A percentile compares a stretch with the other conserved stretches of the same genome.
These are phyloP conservation scores for Notodonta ziczac DNA, from an alignment of 2,888 invertebrate species.

Conservation along the genomic window DNA sequence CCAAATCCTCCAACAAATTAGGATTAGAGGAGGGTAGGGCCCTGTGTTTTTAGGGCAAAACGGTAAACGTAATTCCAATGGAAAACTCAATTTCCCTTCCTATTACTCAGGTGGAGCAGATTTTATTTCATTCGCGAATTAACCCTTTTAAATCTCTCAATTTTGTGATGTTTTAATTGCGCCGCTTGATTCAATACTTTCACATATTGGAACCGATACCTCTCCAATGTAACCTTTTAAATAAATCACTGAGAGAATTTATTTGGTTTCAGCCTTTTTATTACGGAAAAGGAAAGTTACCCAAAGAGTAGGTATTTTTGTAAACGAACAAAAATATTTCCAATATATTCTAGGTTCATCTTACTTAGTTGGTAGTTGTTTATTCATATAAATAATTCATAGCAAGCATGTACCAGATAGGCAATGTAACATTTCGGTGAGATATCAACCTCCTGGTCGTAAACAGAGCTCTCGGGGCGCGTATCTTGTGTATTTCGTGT, in stretches of 20 bases:
- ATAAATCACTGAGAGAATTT: background rate
- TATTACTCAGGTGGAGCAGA: constrained; percentile 44
- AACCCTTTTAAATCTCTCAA: constrained; percentile 30
- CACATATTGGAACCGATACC: constrained; percentile 7
- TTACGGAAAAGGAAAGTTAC: too few species aligned
- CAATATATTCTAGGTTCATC: background rate
- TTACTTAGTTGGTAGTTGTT: constrained; percentile 7
- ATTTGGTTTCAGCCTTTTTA: background rate
- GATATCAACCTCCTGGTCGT: constrained; percentile 21
- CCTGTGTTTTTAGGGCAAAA: constrained; percentile 64
- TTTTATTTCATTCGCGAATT: constrained; percentile 32
- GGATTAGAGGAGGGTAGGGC: constrained; percentile 65
- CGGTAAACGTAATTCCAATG: constrained; percentile 63
- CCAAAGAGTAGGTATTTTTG: too few species aligned
- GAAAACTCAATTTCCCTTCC: constrained; percentile 57
- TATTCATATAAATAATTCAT: constrained; percentile 35
- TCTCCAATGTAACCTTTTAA: constrained; percentile 2
- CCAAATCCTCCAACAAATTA: constrained; percentile 72
- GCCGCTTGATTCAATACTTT: constrained; percentile 21
- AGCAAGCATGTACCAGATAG: constrained; percentile 16
- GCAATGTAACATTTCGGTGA: constrained; percentile 29
- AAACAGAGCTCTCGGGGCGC: background rate
- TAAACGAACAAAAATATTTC: background rate
- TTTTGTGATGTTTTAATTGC: constrained; percentile 27
- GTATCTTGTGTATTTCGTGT: constrained; percentile 4